A percentile compares a stretch with the other conserved stretches of the same genome.
Evolutionary conservation across 2,888 invertebrate genomes (phyloP).

Genomic region (Omphaloscelis lunosa): DNA sequence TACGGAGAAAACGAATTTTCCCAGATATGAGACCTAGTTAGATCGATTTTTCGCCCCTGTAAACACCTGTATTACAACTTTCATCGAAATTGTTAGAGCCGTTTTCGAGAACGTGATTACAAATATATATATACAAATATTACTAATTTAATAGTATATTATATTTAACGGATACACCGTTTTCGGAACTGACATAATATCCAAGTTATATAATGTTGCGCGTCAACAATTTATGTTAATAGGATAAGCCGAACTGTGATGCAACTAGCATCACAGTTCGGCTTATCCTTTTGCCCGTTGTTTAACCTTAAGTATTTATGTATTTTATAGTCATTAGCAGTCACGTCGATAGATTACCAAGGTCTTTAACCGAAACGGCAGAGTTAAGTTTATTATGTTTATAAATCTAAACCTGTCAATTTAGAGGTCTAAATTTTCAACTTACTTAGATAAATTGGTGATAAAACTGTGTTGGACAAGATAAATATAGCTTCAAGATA

Average conservation of each 20-base stretch:
- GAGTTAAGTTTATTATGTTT: not conserved
- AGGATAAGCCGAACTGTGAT: too few relatives aligned
- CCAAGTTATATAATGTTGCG: not conserved
- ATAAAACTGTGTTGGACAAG: not conserved
- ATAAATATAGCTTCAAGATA: too few relatives aligned
- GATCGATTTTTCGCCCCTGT: too few relatives aligned
- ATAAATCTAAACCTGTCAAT: not conserved
- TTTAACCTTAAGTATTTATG: not conserved
- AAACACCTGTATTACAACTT: too few relatives aligned
- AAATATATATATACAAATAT: too few relatives aligned
- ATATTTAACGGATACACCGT: too few relatives aligned
- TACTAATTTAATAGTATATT: too few relatives aligned
- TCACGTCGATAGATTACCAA: not conserved
- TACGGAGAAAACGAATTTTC: too few relatives aligned
- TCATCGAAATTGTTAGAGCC: too few relatives aligned
- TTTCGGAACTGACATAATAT: too few relatives aligned
- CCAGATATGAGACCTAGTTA: too few relatives aligned
- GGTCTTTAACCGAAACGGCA: not conserved
- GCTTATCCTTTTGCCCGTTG: constrained; percentile 2
- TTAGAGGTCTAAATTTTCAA: not conserved
- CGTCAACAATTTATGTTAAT: constrained; percentile 30
- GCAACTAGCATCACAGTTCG: constrained; percentile 20
- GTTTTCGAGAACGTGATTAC: too few relatives aligned
- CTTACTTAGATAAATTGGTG: not conserved
- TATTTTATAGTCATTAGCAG: constrained; percentile 3